A percentile compares a stretch with the other conserved stretches of the same genome.
Evolutionary conservation across 2,888 invertebrate species (phyloP).

Genomic region (Cephus rjabovi): DNA sequence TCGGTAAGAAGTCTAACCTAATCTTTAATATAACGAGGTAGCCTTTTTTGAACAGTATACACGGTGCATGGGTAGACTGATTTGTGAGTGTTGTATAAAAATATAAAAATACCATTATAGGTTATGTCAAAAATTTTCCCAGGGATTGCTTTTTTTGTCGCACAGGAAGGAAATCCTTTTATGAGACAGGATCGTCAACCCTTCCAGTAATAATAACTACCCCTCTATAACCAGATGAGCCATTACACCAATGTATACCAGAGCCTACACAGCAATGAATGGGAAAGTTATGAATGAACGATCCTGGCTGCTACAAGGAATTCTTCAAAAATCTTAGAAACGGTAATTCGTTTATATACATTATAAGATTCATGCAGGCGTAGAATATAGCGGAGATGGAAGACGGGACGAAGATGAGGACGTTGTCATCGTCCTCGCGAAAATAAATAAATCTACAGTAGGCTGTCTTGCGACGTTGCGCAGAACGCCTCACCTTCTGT

Average conservation of each 20-base stretch:
- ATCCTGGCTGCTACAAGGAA: neutral
- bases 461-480: conserved; percentile 16
- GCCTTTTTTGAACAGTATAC: neutral
- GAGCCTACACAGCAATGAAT: neutral
- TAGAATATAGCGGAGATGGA: neutral
- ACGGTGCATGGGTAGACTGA: neutral
- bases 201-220: conserved; percentile 6
- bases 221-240: neutral
- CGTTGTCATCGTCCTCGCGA: conserved; percentile 3
- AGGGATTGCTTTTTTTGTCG: neutral
- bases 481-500: conserved; percentile 15
- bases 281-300: neutral
- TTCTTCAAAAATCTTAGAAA: neutral
- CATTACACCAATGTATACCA: neutral
- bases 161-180: conserved; percentile 6
- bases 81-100: neutral
- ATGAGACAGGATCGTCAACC: conserved; percentile 1
- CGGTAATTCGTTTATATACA: neutral
- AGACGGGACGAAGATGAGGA: neutral
- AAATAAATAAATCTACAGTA: conserved; percentile 17
- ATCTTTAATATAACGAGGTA: neutral
- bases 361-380: neutral
- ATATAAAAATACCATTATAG: neutral
- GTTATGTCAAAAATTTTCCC: neutral
- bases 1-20: neutral